A percentile compares a stretch with the other conserved stretches of the same genome.
Evolutionary conservation across 2,888 invertebrate genomes (phyloP).

Genomic region (Vanessa cardui): DNA sequence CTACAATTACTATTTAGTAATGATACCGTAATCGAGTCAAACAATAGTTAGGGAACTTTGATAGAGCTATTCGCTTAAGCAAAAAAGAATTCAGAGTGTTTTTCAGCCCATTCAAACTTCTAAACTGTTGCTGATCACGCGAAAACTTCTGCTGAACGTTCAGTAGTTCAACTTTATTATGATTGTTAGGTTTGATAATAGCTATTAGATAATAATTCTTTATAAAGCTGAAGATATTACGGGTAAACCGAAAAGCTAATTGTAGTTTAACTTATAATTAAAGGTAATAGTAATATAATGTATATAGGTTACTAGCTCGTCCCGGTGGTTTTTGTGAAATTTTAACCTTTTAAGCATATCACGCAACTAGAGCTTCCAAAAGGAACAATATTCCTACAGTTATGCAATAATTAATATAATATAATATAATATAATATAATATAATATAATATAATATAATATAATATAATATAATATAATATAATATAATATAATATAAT

Average conservation of each 20-base stretch:
- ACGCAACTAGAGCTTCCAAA: too few species aligned
- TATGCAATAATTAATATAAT: too few species aligned
- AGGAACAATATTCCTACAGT: too few species aligned
- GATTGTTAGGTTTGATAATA: slow-evolving; percentile 19
- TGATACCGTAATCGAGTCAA: slow-evolving; percentile 19
- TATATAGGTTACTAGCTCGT: too few species aligned
- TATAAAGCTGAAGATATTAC: background rate
- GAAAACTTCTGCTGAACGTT: slow-evolving; percentile 38
- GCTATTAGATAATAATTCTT: slow-evolving; percentile 14
- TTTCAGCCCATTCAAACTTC: slow-evolving; percentile 48
- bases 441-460: too few species aligned
- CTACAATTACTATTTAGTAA: slow-evolving; percentile 2
- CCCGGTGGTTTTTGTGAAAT: too few species aligned
- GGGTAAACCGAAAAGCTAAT: background rate
- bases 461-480: too few species aligned
- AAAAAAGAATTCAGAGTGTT: slow-evolving; percentile 48
- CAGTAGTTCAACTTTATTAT: slow-evolving; percentile 35
- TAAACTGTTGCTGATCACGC: slow-evolving; percentile 54
- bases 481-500: too few species aligned
- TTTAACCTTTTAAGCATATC: too few species aligned
- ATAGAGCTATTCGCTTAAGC: slow-evolving; percentile 48
- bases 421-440: too few species aligned
- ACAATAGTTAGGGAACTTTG: slow-evolving; percentile 18
- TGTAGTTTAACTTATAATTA: background rate
- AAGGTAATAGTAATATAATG: too few species aligned